phyloP scores from a whole-genome alignment of 2,797 vertebrate species.

The Masticophis lateralis region DNA sequence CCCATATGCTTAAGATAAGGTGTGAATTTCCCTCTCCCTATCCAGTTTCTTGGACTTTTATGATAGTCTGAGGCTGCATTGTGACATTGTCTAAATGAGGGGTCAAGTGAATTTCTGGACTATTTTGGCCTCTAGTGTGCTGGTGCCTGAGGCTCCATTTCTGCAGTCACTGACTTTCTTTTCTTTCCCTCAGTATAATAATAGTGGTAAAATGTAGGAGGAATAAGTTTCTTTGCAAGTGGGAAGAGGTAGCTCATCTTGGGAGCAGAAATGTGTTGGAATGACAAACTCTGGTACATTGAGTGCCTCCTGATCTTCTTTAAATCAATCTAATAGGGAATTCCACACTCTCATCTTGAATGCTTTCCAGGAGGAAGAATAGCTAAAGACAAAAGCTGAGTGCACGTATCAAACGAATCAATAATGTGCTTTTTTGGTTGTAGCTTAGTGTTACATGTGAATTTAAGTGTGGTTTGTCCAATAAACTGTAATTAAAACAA shows the following conservation, averaged over 20 bases:
- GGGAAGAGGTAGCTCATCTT: neutral
- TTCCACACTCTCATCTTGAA: neutral
- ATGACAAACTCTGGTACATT: neutral
- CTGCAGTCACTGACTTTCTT: neutral
- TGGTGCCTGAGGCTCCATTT: neutral
- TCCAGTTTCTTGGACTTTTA: neutral
- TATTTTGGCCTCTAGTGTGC: neutral
- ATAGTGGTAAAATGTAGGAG: neutral
- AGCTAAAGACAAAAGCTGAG: neutral
- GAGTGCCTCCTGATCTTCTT: neutral
- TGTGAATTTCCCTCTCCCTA: neutral
- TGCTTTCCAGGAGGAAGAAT: neutral
- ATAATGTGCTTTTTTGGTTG: neutral
- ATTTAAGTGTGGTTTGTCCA: neutral
- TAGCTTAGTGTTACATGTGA: neutral
- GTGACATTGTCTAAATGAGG: neutral
- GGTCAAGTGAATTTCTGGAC: neutral
- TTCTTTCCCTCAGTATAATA: neutral
- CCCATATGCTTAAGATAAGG: neutral
- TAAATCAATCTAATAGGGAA: neutral
- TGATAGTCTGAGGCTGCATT: neutral
- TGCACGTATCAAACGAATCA: neutral
- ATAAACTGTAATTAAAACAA: neutral
- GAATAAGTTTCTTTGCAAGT: neutral
- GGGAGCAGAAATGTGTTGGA: neutral